These are phyloP conservation scores for Salvelinus fontinalis DNA, from an alignment of 2,113 vertebrate species.

Conservation along the genomic window DNA sequence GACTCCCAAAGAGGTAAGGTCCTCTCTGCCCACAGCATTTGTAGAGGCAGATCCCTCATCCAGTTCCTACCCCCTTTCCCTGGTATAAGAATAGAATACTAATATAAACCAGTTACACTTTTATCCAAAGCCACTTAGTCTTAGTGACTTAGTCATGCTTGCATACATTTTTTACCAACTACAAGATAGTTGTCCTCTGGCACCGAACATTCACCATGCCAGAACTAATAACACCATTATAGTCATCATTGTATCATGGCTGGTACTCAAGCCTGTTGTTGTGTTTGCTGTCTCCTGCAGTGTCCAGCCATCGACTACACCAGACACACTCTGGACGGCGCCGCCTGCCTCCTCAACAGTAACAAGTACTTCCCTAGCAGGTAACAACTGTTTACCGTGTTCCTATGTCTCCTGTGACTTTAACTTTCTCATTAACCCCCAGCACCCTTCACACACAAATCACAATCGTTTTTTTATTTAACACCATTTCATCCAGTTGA, in stretches of 20 bases:
- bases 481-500: neutral
- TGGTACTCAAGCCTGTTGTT: neutral
- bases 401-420: constrained; percentile 22
- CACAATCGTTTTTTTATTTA: neutral
- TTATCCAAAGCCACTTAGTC: too few relatives aligned
- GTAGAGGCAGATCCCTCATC: neutral
- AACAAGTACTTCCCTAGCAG: constrained; percentile 95
- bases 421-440: neutral
- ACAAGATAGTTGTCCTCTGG: neutral
- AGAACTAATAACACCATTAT: neutral
- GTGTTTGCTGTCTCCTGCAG: constrained; percentile 54
- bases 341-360: constrained; percentile 91
- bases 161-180: too few relatives aligned
- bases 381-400: constrained; percentile 52
- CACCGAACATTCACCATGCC: neutral
- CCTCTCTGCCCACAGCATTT: neutral
- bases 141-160: too few relatives aligned
- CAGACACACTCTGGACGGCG: constrained; percentile 88
- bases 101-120: too few relatives aligned
- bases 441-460: neutral
- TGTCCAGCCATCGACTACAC: constrained; percentile 93
- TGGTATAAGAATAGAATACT: neutral
- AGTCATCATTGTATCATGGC: neutral
- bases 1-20: constrained; percentile 88
- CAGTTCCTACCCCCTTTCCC: neutral